Conservation (phyloP, 2,113 vertebrate genomes). For the Macquaria australasica region DNA sequence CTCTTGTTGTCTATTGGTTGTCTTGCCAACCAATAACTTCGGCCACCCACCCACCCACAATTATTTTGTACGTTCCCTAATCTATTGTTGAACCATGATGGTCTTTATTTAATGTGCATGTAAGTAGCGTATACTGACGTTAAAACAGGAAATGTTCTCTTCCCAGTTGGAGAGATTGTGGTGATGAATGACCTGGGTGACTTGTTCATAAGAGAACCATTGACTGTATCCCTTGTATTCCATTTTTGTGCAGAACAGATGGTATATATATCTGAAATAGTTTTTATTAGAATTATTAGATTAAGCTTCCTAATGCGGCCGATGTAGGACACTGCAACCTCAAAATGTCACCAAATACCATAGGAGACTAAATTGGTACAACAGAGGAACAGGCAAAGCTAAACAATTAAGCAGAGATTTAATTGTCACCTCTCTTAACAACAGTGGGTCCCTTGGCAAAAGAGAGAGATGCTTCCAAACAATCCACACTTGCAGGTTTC, state of each 20-base stretch:
- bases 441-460: constrained; percentile 12
- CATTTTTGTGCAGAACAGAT: background rate
- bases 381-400: constrained; percentile 1
- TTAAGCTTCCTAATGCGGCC: background rate
- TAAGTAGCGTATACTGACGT: background rate
- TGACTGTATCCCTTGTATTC: background rate
- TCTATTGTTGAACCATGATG: background rate
- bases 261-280: background rate
- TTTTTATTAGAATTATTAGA: background rate
- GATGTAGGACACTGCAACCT: background rate
- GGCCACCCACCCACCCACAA: background rate
- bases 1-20: too few relatives aligned
- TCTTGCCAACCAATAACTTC: background rate
- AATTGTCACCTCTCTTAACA: constrained; percentile 23
- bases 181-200: background rate
- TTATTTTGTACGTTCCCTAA: background rate
- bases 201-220: background rate
- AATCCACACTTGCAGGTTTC: constrained; percentile 15
- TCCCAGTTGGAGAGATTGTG: background rate
- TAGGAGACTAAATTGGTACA: background rate
- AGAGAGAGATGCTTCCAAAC: constrained; percentile 1
- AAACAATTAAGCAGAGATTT: constrained; percentile 26
- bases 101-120: background rate
- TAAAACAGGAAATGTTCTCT: background rate
- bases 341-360: constrained; percentile 13